Conservation (phyloP, 2,797 vertebrate species). For the Martes flavigula region DNA sequence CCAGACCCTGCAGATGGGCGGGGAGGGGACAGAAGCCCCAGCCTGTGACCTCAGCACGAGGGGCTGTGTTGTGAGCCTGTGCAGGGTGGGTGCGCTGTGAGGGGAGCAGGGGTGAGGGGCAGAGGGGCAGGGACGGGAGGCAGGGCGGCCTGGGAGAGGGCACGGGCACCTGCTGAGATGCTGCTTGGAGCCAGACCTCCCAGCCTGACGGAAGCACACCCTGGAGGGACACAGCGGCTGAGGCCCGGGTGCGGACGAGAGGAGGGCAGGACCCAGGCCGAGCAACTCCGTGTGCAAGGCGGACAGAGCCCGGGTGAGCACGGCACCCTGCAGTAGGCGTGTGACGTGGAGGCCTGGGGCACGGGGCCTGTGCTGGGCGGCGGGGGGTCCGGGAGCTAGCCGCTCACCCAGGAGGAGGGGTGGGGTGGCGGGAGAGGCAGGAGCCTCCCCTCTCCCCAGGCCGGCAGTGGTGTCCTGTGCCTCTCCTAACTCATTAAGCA, state of each 20-base stretch:
- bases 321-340: background rate
- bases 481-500: background rate
- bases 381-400: too few relatives aligned
- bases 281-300: accelerated
- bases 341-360: accelerated
- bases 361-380: accelerated
- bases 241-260: accelerated
- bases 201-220: background rate
- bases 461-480: accelerated
- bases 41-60: accelerated
- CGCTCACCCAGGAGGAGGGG: accelerated
- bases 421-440: background rate
- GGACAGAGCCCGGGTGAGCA: accelerated
- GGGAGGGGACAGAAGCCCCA: background rate
- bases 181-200: background rate
- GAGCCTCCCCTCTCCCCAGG: background rate
- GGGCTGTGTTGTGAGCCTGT: background rate
- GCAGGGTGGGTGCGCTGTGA: accelerated
- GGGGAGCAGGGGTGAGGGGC: too few relatives aligned
- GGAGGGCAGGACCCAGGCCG: background rate
- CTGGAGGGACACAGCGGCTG: background rate
- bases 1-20: accelerated
- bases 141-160: too few relatives aligned
- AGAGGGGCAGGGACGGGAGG: background rate
- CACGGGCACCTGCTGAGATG: background rate